phyloP scores from a whole-genome alignment of 2,797 vertebrate genomes.

The Megaceryle alcyon region DNA sequence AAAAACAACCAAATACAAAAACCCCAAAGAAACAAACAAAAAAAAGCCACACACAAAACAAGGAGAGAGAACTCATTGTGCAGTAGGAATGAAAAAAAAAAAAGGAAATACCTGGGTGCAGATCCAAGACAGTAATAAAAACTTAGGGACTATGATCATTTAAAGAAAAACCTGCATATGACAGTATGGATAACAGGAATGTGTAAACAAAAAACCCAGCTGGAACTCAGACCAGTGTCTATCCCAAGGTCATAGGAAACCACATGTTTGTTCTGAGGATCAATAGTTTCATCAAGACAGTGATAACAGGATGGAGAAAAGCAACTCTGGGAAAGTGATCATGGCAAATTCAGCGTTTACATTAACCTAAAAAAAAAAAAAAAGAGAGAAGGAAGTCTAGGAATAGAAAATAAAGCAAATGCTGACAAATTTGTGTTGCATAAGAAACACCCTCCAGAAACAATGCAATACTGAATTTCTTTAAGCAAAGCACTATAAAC shows the following conservation, averaged over 20 bases:
- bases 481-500: neutral
- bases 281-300: neutral
- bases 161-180: neutral
- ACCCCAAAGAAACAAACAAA: no score
- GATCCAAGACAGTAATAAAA: neutral
- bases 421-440: neutral
- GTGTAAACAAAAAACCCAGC: neutral
- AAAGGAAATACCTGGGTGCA: neutral
- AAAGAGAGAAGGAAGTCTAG: neutral
- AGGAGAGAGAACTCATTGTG: neutral
- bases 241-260: neutral
- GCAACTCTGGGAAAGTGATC: neutral
- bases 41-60: neutral
- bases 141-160: neutral
- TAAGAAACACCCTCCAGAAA: neutral
- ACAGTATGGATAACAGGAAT: neutral
- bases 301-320: neutral
- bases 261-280: neutral
- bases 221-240: neutral
- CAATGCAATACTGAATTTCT: neutral
- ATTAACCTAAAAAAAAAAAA: neutral
- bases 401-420: neutral
- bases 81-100: neutral
- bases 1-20: neutral
- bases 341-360: neutral